Conservation (phyloP, 2,113 vertebrate genomes). For the Microcebus murinus region DNA sequence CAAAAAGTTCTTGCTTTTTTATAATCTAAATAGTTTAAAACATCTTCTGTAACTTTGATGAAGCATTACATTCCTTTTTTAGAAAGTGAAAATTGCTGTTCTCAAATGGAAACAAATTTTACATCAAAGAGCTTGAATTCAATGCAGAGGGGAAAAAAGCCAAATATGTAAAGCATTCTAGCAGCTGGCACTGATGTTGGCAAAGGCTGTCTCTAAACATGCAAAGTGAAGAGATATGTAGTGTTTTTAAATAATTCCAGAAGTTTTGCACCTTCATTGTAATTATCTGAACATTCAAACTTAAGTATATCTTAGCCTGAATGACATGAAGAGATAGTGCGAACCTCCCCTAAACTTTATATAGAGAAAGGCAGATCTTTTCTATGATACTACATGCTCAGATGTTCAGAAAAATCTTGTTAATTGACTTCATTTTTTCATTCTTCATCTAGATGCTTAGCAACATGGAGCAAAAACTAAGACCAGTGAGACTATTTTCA, state of each 20-base stretch:
- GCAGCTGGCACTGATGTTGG: conserved; percentile 54
- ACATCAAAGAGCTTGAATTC: conserved; percentile 65
- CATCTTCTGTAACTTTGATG: conserved; percentile 64
- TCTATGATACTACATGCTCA: neutral
- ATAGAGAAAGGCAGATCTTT: neutral
- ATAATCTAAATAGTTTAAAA: conserved; percentile 57
- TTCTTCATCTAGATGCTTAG: conserved; percentile 21
- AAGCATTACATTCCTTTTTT: conserved; percentile 56
- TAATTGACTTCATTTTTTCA: neutral
- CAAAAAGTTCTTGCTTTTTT: conserved; percentile 47
- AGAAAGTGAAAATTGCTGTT: conserved; percentile 70
- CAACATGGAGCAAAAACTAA: neutral
- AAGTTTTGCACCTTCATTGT: neutral
- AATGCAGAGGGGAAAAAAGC: conserved; percentile 49
- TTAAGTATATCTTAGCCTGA: neutral
- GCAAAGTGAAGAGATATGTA: conserved; percentile 18
- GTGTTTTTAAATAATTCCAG: conserved; percentile 48
- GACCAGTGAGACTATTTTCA: neutral
- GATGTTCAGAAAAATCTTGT: neutral
- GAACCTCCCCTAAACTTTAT: neutral
- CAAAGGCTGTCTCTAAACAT: conserved; percentile 43
- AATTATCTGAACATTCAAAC: conserved; percentile 26
- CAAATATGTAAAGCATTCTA: conserved; percentile 72
- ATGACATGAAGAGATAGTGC: neutral
- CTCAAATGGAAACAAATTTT: conserved; percentile 72